Evolutionary conservation across 2,888 invertebrate genomes (phyloP).

Genomic region (Cheilosia scutellata): DNA sequence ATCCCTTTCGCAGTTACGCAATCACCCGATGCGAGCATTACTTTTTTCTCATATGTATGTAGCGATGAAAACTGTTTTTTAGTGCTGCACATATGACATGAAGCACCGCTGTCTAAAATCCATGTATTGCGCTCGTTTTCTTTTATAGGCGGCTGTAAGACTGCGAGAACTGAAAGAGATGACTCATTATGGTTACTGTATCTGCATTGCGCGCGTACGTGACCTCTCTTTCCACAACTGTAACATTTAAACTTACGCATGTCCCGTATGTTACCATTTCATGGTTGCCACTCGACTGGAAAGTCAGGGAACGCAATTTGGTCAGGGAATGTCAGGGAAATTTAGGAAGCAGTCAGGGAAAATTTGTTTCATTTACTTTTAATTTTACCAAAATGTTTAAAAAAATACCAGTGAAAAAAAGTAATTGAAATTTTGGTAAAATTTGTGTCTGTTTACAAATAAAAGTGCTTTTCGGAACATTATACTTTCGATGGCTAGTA

Average conservation of each 20-base stretch:
- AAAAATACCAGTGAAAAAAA: too few relatives aligned
- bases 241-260: conserved; percentile 30
- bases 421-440: too few relatives aligned
- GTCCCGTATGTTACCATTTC: background rate
- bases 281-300: too few relatives aligned
- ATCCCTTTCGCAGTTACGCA: conserved; percentile 24
- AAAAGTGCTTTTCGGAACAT: too few relatives aligned
- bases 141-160: background rate
- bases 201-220: conserved; percentile 27
- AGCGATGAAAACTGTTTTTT: conserved; percentile 7
- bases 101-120: conserved; percentile 53
- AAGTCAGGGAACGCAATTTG: too few relatives aligned
- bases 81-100: conserved; percentile 43
- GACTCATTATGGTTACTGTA: conserved; percentile 4
- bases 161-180: conserved; percentile 15
- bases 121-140: conserved; percentile 16
- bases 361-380: too few relatives aligned
- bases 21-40: conserved; percentile 45
- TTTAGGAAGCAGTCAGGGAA: too few relatives aligned
- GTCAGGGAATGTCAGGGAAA: too few relatives aligned
- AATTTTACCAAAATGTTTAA: too few relatives aligned
- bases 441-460: too few relatives aligned
- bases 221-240: conserved; percentile 39
- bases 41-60: conserved; percentile 17
- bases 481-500: too few relatives aligned